Percentiles rank a stretch among this genome's conserved stretches.
These are phyloP conservation scores for Drosophila punjabiensis DNA, from an alignment of 1,140 invertebrate genomes.

Conservation along the genomic window DNA sequence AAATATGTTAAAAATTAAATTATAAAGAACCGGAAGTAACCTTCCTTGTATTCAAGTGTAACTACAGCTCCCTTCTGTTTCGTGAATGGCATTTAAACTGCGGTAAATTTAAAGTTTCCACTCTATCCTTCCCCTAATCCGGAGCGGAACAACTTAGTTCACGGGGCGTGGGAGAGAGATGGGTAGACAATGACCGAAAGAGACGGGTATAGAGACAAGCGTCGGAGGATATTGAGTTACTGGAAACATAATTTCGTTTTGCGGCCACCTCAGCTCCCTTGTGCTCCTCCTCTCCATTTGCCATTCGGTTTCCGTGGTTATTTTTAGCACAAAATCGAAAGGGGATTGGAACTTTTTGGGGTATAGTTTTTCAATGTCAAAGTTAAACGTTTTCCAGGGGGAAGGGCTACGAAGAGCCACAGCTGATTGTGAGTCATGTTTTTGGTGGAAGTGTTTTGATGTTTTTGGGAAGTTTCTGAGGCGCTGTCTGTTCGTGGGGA, in stretches of 20 bases:
- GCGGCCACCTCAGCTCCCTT: conserved; percentile 51
- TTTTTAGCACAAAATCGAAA: conserved; percentile 54
- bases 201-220: background rate
- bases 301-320: conserved; percentile 66
- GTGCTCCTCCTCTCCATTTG: conserved; percentile 16
- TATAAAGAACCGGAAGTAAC: background rate
- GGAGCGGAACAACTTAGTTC: conserved; percentile 5
- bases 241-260: conserved; percentile 79
- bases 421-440: conserved; percentile 60
- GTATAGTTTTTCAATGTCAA: conserved; percentile 79
- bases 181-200: background rate
- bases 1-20: too few relatives aligned
- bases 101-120: conserved; percentile 71
- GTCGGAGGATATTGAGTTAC: conserved; percentile 71
- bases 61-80: conserved; percentile 3
- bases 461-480: conserved; percentile 3
- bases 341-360: conserved; percentile 6
- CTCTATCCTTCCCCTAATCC: conserved; percentile 29
- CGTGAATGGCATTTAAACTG: conserved; percentile 57
- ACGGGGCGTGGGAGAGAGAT: background rate
- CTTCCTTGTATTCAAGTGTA: conserved; percentile 16
- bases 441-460: conserved; percentile 37
- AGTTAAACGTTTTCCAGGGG: conserved; percentile 48
- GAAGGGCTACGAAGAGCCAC: background rate
- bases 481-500: conserved; percentile 8